These are phyloP conservation scores for Metopia argyrocephala DNA, from an alignment of 2,888 invertebrate genomes.

Conservation along the genomic window DNA sequence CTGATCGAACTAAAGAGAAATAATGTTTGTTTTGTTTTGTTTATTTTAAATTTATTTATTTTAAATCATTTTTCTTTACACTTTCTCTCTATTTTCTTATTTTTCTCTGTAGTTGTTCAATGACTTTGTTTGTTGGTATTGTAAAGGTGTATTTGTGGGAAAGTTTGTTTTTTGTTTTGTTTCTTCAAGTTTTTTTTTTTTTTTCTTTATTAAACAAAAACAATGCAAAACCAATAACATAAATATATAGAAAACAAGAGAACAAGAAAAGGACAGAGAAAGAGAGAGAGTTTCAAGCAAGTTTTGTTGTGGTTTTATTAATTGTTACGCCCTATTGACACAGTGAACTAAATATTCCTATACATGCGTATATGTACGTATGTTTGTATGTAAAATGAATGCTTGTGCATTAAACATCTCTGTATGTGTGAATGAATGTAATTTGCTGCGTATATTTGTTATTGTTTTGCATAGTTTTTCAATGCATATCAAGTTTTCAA, in stretches of 20 bases:
- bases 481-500: conserved; percentile 38
- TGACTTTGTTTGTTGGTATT: too few relatives aligned
- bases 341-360: conserved; percentile 55
- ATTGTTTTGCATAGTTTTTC: conserved; percentile 12
- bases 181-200: not conserved
- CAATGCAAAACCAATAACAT: not conserved
- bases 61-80: too few relatives aligned
- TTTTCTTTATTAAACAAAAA: conserved; percentile 4
- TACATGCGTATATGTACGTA: not conserved
- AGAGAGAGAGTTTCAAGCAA: conserved; percentile 30
- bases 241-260: not conserved
- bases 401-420: not conserved
- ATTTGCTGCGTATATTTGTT: not conserved
- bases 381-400: not conserved
- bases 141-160: not conserved
- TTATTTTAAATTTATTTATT: too few relatives aligned
- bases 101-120: too few relatives aligned
- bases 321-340: conserved; percentile 65
- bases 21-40: too few relatives aligned
- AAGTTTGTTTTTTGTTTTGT: not conserved
- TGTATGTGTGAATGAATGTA: conserved; percentile 1
- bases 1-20: too few relatives aligned
- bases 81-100: too few relatives aligned
- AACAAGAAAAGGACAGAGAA: not conserved
- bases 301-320: conserved; percentile 56